Evolutionary conservation across 92 coral and sea anemone species (phyloP).

Genomic region (Isaurus tuberculatus): DNA sequence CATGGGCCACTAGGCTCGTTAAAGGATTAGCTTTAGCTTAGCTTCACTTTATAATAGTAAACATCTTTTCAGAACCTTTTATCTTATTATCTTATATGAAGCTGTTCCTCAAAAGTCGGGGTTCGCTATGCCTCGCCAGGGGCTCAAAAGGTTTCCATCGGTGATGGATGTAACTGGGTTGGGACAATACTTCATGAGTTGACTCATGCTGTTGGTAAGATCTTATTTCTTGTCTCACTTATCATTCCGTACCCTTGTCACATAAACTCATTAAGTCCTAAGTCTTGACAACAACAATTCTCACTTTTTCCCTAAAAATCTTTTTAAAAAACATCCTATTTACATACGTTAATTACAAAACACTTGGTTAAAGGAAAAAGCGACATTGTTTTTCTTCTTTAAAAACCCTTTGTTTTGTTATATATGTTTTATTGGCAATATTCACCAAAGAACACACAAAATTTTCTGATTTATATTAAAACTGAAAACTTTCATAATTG

Average conservation of each 20-base stretch:
- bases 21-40: too few relatives aligned
- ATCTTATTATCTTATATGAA: constrained; percentile 2
- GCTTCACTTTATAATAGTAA: too few relatives aligned
- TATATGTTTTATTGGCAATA: too few relatives aligned
- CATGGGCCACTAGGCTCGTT: too few relatives aligned
- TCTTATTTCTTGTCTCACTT: background rate
- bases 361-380: background rate
- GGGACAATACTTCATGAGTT: constrained; percentile 82
- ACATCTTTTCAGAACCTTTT: background rate
- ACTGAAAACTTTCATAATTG: too few relatives aligned
- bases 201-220: constrained; percentile 84
- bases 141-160: constrained; percentile 72
- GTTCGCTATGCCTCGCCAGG: constrained; percentile 57
- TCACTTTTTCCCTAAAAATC: background rate
- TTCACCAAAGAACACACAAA: too few relatives aligned
- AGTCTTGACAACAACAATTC: too few relatives aligned
- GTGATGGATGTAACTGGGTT: constrained; percentile 70
- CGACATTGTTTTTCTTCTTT: too few relatives aligned
- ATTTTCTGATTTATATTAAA: too few relatives aligned
- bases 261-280: too few relatives aligned
- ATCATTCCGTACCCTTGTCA: too few relatives aligned
- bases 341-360: background rate
- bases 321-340: background rate
- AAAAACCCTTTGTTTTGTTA: too few relatives aligned
- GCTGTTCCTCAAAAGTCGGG: constrained; percentile 82